Evolutionary conservation across 2,113 vertebrate genomes (phyloP), one percentile per base, ranked within the genome.

Genomic region (Ploceus nigricollis): DNA sequence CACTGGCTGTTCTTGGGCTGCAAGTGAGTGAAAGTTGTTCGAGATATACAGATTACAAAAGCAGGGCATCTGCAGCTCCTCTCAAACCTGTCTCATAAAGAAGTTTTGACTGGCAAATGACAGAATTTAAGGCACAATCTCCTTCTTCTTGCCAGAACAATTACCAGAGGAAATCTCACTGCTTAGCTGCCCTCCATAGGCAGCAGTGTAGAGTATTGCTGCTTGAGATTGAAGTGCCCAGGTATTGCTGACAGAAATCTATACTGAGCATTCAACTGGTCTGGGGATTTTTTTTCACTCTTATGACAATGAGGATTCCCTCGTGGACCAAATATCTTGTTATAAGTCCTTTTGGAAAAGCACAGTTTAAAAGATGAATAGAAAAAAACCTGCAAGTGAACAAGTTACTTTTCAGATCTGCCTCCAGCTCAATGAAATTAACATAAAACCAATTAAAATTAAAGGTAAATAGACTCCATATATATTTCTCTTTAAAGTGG

Each of bases 1-100:
- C 99, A 99, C 66, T 99, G 99, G 98, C 98, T 99, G 45, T 99
- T 99, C 96, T 98, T 99, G 7, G 99, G 99, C 90, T 99, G 99
- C 99, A 99, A 99, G 99, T 99, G 97, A 99, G 99, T 98, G 50
- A n/a, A 72, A 11, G 5, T 93, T 66, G 28, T 70, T 77, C 31
- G 42, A 82, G 25, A 50, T 22, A 31, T 10, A 27, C 3, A 4
- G 44, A 81, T 76, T 35, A 42, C 2, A 9, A 90, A 83, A 89
- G 30, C 37, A 61, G 28, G 25, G 11, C 8, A 42, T 10, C 23
- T 39, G 4, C 42, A 39, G 19, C 48, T 84, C 11, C 13, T 68
- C 39, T 45, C 66, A 19, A 51, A 54, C 0, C 0, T 18, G 9
- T 30, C 53, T 79, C 37, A 61, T 30, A 63, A 71, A 37, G 33